Percentiles rank a stretch among this genome's conserved stretches.
Conservation (phyloP, 2,797 vertebrate species). For the Synanceia verrucosa region DNA sequence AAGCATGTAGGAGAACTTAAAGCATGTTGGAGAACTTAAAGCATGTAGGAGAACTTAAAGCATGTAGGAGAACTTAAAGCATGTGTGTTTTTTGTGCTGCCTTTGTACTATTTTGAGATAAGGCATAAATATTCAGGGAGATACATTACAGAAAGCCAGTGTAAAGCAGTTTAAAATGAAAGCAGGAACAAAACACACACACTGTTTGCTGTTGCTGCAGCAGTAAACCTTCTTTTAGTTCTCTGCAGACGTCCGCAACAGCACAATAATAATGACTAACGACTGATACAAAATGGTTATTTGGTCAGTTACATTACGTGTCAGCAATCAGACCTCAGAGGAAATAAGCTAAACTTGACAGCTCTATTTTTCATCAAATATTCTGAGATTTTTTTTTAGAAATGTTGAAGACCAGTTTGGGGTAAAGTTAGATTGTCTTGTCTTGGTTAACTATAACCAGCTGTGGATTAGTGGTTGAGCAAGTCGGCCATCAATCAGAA, state of each 20-base stretch:
- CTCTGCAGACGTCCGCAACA: neutral
- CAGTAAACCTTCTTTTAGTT: constrained; percentile 1
- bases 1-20: neutral
- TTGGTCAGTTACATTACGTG: neutral
- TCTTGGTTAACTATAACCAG: neutral
- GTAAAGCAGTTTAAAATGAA: constrained; percentile 30
- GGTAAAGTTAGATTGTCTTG: neutral
- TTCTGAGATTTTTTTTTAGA: neutral
- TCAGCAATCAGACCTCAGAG: neutral
- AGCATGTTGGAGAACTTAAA: constrained; percentile 46
- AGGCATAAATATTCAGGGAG: constrained; percentile 49
- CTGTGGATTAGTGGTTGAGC: too few relatives aligned
- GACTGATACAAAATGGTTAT: neutral
- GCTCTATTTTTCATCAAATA: neutral
- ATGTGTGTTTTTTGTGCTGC: constrained; percentile 39
- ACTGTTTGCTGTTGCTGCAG: neutral
- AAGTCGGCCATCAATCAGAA: too few relatives aligned
- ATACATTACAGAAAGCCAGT: constrained; percentile 58
- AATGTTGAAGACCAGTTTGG: neutral
- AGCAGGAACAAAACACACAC: constrained; percentile 12
- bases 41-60: too few relatives aligned
- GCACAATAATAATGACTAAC: neutral
- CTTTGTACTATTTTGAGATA: constrained; percentile 65
- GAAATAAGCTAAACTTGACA: neutral
- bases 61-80: neutral